These are phyloP conservation scores for Ursus arctos DNA, from an alignment of 2,113 vertebrate genomes.

Conservation along the genomic window DNA sequence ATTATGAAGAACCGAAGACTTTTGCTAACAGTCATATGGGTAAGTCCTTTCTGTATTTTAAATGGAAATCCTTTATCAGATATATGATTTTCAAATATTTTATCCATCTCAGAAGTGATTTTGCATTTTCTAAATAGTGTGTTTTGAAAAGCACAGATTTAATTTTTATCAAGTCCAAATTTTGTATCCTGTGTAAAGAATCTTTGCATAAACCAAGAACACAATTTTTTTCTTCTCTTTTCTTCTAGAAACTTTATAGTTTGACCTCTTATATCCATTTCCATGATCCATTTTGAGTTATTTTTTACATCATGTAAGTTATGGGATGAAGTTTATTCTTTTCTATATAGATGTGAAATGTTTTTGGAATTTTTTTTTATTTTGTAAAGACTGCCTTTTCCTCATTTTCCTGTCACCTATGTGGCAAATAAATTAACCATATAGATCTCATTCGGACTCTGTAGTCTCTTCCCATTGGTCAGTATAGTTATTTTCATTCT, in stretches of 20 bases:
- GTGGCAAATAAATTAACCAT: background rate
- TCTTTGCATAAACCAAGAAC: background rate
- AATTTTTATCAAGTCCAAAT: background rate
- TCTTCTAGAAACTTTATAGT: background rate
- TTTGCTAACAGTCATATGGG: background rate
- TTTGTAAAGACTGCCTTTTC: background rate
- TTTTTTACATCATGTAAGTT: background rate
- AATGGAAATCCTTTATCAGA: background rate
- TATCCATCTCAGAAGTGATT: background rate
- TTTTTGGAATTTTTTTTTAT: background rate
- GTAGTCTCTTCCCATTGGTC: background rate
- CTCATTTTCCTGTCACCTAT: background rate
- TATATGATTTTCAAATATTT: slow-evolving; percentile 25
- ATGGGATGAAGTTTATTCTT: background rate
- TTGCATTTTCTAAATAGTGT: background rate
- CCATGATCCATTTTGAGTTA: background rate
- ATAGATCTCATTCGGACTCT: background rate
- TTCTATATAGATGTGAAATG: background rate
- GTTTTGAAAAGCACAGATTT: background rate
- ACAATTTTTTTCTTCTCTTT: background rate
- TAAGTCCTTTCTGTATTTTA: background rate
- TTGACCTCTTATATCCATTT: background rate
- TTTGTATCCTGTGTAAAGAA: background rate
- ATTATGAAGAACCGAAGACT: background rate
- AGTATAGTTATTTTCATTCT: background rate